phyloP scores from a whole-genome alignment of 1,140 invertebrate species.

The Charaxes varanes region DNA sequence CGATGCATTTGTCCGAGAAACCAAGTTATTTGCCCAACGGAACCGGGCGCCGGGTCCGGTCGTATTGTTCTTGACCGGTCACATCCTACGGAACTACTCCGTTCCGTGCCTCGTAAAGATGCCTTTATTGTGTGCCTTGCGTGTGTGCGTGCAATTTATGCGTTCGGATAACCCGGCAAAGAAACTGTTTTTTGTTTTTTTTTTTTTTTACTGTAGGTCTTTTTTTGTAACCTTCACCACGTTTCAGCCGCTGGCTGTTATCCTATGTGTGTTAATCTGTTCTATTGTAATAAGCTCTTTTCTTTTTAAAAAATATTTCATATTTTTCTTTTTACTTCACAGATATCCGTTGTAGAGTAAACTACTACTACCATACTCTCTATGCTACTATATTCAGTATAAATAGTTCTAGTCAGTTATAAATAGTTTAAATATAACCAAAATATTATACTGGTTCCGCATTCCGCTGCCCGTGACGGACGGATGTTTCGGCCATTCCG shows the following conservation, averaged over 20 bases:
- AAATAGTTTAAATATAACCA: not conserved
- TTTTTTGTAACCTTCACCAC: constrained; percentile 11
- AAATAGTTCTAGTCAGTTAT: too few relatives aligned
- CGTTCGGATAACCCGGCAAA: constrained; percentile 29
- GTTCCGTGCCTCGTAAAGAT: constrained; percentile 42
- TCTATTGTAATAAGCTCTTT: too few relatives aligned
- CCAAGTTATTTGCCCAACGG: constrained; percentile 30
- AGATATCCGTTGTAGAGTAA: too few relatives aligned
- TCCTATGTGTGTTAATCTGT: too few relatives aligned
- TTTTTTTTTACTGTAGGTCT: constrained; percentile 9
- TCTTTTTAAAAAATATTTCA: too few relatives aligned
- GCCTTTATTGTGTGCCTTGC: constrained; percentile 34
- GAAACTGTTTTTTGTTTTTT: constrained; percentile 12
- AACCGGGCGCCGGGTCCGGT: constrained; percentile 19
- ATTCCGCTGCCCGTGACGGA: constrained; percentile 26
- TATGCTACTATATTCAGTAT: too few relatives aligned
- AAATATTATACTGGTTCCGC: constrained; percentile 6
- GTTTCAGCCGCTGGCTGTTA: too few relatives aligned
- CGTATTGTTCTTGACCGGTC: constrained; percentile 34
- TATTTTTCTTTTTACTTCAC: too few relatives aligned
- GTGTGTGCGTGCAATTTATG: constrained; percentile 41
- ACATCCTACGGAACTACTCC: constrained; percentile 27
- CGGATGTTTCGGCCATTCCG: constrained; percentile 51
- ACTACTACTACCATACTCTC: too few relatives aligned
- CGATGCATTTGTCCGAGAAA: constrained; percentile 32